Evolutionary conservation across 2,888 invertebrate genomes (phyloP).

Genomic region (Acronicta leporina): DNA sequence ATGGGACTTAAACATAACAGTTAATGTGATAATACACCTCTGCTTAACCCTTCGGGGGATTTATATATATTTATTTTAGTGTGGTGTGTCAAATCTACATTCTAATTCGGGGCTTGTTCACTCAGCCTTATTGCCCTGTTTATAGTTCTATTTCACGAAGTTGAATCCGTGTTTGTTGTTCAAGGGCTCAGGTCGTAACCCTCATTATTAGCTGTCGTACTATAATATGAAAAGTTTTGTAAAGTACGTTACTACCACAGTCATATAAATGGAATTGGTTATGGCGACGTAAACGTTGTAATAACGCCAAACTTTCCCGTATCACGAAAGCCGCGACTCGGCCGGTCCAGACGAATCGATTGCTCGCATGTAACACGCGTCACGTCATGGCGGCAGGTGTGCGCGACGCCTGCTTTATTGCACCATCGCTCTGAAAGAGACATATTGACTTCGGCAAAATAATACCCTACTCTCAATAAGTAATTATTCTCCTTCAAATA

Average conservation of each 20-base stretch:
- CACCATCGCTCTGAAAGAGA: conserved; percentile 61
- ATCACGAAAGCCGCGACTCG: conserved; percentile 74
- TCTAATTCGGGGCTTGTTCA: conserved; percentile 59
- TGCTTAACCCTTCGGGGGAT: too few relatives aligned
- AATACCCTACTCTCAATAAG: conserved; percentile 50
- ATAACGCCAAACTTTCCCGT: conserved; percentile 73
- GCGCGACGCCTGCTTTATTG: conserved; percentile 69
- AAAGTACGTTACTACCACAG: conserved; percentile 62
- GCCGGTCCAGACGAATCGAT: conserved; percentile 84
- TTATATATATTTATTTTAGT: background rate
- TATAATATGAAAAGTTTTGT: conserved; percentile 72
- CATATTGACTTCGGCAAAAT: conserved; percentile 64
- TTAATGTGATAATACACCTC: too few relatives aligned
- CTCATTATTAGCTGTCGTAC: conserved; percentile 68
- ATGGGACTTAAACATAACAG: too few relatives aligned
- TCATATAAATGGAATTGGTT: conserved; percentile 74
- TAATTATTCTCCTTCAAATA: conserved; percentile 62
- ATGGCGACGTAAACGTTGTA: conserved; percentile 77
- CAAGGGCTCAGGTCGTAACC: conserved; percentile 66
- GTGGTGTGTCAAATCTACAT: conserved; percentile 23
- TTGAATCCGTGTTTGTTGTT: conserved; percentile 67
- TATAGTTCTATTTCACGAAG: conserved; percentile 64
- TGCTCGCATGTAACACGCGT: conserved; percentile 73
- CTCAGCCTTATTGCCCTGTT: conserved; percentile 60
- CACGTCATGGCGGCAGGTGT: conserved; percentile 72